Base-by-base conservation (phyloP, 92 coral and sea anemone species). In the Chrysogorgia sp. region DNA sequence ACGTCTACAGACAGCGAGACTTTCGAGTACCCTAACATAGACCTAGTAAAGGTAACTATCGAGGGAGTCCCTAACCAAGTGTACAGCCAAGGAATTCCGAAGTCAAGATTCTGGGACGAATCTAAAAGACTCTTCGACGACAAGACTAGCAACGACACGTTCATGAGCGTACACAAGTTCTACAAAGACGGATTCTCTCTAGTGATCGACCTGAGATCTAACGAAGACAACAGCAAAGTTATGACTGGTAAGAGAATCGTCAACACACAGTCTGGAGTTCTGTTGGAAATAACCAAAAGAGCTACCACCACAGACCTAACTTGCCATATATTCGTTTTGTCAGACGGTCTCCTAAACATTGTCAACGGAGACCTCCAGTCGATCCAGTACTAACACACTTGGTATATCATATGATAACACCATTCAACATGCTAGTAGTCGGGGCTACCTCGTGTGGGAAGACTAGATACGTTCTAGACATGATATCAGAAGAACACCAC, bases 61-160 rank as follows among this genome's bases (percentile, higher is more conserved):
- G 68, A 75, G 37, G 83, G 83, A 64, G 76, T 66, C 22, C 76
- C 83, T 17, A 79, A 79, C 61, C 33, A 20, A 10, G 74, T 79
- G 21, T 79, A 49, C 8, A 49, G 65, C 24, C 76, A 79, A 66
- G 71, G 75, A 52, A 45, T 65, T 10, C 47, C 47, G 53, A 65
- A 65, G 29, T 30, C 65, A 23, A 50, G 66, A 31, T 70, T 79
- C 45, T 79, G 48, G 29, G 66, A 79, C 13, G 76, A 79, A 58
- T 76, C 76, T 24, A 48, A 28, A 40, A 63, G 83, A 20, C 52
- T 79, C 10, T 66, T 79, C 34, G 35, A 35, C 32, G 21, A 65
- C 17, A 74, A 50, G 23, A 26, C 24, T 21, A n/a, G n/a, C n/a
- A 60, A 45, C 43, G 66, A 79, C 19, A 59, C 58, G 35, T 64